Conservation (phyloP, 2,888 invertebrate genomes). For the Kryphioiulus occultus region DNA sequence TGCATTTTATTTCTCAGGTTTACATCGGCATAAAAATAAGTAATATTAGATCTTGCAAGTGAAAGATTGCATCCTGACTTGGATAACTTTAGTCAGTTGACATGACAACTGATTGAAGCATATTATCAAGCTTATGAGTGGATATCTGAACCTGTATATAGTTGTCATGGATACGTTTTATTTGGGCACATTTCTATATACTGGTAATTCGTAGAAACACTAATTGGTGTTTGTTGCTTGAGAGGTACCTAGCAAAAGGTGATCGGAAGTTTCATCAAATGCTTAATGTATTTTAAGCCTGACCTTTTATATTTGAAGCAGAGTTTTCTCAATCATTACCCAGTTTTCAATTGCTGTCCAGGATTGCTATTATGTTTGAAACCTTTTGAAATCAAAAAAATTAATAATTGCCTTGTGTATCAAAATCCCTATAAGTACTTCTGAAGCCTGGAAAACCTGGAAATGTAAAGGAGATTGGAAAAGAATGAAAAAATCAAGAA, state of each 20-base stretch:
- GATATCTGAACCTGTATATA: neutral
- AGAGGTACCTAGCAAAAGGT: neutral
- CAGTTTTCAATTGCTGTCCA: too few relatives aligned
- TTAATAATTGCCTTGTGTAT: too few relatives aligned
- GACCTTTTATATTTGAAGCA: neutral
- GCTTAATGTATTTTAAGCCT: neutral
- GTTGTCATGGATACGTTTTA: constrained; percentile 21
- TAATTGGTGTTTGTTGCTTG: neutral
- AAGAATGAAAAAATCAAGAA: too few relatives aligned
- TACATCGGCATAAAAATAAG: neutral
- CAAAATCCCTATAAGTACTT: too few relatives aligned
- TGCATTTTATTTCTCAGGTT: neutral
- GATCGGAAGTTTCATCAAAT: neutral
- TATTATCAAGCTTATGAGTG: neutral
- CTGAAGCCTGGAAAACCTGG: too few relatives aligned
- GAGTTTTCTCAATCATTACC: neutral
- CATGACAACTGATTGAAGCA: constrained; percentile 39
- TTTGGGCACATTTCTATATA: neutral
- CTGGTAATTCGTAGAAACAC: neutral
- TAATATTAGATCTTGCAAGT: neutral
- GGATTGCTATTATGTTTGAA: too few relatives aligned
- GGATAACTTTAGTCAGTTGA: constrained; percentile 25
- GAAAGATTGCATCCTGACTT: neutral
- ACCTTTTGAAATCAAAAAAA: too few relatives aligned
- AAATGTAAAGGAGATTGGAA: too few relatives aligned